Base-by-base conservation (phyloP, 2,113 vertebrate genomes). In the Callionymus lyra region DNA sequence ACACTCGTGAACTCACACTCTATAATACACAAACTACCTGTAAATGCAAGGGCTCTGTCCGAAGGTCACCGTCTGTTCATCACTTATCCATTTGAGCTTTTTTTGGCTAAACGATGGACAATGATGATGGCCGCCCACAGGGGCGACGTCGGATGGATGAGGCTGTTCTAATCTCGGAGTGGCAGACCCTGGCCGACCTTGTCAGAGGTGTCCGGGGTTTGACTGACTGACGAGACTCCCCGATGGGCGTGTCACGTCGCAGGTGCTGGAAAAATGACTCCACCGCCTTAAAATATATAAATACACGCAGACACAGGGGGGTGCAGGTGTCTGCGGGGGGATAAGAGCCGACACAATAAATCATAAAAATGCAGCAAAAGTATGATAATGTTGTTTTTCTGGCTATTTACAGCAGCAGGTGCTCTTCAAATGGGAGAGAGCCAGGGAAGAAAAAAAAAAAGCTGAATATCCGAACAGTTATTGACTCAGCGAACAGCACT, bases 121-220 rank as follows among this genome's bases (percentile, higher is more conserved):
- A 72, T 61, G 60, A 57, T 76, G 76, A 74, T 72, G 59, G 60
- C 59, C 43, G 56, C 76, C 74, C 44, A 0, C 56, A 69, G 70
- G 70, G 66, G 49, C 16, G 34, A 65, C 39, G 45, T 46, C 69
- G 57, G 70, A 63, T 65, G 50, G 73, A 67, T 75, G 68, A 63
- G 73, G 54, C 48, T 39, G 44, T 63, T 76, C 69, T 64, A 77
- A 81, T 79, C 69, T 74, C 65, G 36, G 55, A 69, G 56, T 71
- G 67, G 42, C 53, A 58, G 67, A 75, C 21, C 59, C 65, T 67
- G 64, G 34, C 47, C 53, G 67, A 79, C 73, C 73, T 77, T 73
- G 73, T 73, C 66, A 51, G 65, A 54, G 56, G 59, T 58, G 65
- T 72, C 66, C 68, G 44, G 43, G 60, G 60, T 56, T 62, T 14